Evolutionary conservation across 2,888 invertebrate species (phyloP), one percentile per base, ranked within the genome.

Genomic region (Heteromurus nitidus): DNA sequence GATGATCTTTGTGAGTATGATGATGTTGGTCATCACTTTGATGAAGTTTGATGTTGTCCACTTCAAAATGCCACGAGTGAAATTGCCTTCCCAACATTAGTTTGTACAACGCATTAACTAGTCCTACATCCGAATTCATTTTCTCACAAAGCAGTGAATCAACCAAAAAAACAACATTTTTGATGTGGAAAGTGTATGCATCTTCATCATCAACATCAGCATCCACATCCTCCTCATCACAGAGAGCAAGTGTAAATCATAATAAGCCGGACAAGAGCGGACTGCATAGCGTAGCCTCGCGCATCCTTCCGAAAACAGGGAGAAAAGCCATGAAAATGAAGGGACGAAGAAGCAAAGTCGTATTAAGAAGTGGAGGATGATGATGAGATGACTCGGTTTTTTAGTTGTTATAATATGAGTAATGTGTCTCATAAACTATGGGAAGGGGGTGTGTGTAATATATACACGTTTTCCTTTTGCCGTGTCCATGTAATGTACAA

Each of bases 341-440:
- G 67, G 67, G 47, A 67, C 64, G 28, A 67, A 67, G 44, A 42
- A n/a, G 65, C 44, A n/a, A n/a, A 42, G 65, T 65, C 65, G 16
- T 65, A 20, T 42, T 47, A 30, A 65, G 42, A 24, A 53, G 31
- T 30, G 22, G 55, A 68, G 28, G 76, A 69, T 36, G 73, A 60
- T 60, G 36, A 28, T 26, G 64, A 70, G 70, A 79, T 79, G 79
- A 79, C 64, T 77, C 22, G 77, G 69, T 77, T 68, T 74, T n/a
- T 80, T 74, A 53, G 73, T 73, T 82, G 70, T 82, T 80, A 77
- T 83, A 70, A 80, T 81, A 80, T 86, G 83, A 86, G 72, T 86
- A 83, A 86, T 84, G 69, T 73, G 62, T 69, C 73, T 82, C 84
- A 85, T 86, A 86, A 85, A 85, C 76, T 84, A 86, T 85, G 82